Conservation (phyloP, 2,113 vertebrate genomes). For the Zosterops borbonicus region DNA sequence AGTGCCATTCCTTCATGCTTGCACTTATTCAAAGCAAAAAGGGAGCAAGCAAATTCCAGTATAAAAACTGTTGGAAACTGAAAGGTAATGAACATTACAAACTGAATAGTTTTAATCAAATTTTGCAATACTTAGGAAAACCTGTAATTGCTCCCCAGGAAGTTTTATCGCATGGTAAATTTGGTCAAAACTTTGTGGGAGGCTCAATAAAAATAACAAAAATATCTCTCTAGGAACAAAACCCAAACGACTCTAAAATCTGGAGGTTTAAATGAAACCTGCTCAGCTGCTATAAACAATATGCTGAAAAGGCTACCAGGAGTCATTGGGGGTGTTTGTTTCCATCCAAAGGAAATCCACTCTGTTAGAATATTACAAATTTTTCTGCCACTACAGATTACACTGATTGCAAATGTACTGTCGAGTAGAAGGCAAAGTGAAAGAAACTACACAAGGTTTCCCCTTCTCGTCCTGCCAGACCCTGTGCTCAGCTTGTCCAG, state of each 20-base stretch:
- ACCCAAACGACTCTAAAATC: neutral
- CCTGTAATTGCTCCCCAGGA: neutral
- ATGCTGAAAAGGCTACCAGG: fast-evolving
- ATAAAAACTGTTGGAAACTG: neutral
- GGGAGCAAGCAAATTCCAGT: neutral
- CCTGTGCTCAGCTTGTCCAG: neutral
- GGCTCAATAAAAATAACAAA: neutral
- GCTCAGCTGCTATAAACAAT: neutral
- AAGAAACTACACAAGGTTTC: neutral
- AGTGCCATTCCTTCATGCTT: neutral
- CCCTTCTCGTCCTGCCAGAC: neutral
- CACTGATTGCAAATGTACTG: neutral
- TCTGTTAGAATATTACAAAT: fast-evolving
- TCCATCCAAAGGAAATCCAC: neutral
- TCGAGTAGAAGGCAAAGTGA: neutral
- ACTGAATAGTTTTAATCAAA: neutral
- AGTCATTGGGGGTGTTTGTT: too few species aligned
- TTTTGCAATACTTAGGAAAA: neutral
- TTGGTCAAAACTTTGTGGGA: neutral
- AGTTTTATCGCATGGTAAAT: neutral
- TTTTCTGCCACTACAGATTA: fast-evolving
- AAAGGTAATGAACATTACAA: neutral
- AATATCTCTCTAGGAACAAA: neutral
- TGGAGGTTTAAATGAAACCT: neutral
- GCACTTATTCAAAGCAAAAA: neutral